phyloP scores from a whole-genome alignment of 2,797 vertebrate species.

The Orientallactaga sibirica region DNA sequence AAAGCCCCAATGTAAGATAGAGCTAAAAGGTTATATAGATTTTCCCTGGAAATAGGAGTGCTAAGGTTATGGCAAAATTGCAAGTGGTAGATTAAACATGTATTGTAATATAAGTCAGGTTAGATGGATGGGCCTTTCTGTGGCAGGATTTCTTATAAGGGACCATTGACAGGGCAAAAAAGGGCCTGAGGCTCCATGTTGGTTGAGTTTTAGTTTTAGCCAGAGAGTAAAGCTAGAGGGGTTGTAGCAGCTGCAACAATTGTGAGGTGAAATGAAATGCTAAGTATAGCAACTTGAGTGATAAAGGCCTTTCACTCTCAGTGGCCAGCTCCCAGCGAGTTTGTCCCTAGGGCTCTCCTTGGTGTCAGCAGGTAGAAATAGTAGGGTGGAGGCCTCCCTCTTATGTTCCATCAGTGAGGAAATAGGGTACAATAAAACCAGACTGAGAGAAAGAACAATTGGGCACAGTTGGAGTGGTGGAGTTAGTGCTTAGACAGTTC shows the following conservation, averaged over 20 bases:
- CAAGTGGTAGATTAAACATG: conserved; percentile 57
- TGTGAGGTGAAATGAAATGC: conserved; percentile 43
- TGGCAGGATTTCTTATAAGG: conserved; percentile 56
- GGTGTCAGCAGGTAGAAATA: conserved; percentile 70
- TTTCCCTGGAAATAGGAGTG: conserved; percentile 46
- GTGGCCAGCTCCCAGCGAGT: background rate
- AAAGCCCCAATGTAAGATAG: background rate
- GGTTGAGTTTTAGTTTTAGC: conserved; percentile 56
- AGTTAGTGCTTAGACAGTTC: conserved; percentile 61
- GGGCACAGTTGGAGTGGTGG: conserved; percentile 61
- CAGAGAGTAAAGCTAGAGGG: conserved; percentile 23
- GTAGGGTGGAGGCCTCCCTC: conserved; percentile 7
- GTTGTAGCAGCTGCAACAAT: background rate
- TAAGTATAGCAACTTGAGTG: conserved; percentile 51
- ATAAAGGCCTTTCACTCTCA: conserved; percentile 53
- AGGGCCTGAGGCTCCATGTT: background rate
- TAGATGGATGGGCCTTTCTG: conserved; percentile 33
- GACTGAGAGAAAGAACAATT: conserved; percentile 59
- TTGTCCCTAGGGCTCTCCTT: conserved; percentile 20
- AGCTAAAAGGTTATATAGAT: conserved; percentile 50
- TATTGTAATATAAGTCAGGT: conserved; percentile 60
- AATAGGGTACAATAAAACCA: conserved; percentile 70
- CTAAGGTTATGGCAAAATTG: conserved; percentile 53
- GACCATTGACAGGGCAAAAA: conserved; percentile 6
- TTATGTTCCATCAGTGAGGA: conserved; percentile 56